Evolutionary conservation across 2,888 invertebrate genomes (phyloP).

Genomic region (Tetragnatha montana): DNA sequence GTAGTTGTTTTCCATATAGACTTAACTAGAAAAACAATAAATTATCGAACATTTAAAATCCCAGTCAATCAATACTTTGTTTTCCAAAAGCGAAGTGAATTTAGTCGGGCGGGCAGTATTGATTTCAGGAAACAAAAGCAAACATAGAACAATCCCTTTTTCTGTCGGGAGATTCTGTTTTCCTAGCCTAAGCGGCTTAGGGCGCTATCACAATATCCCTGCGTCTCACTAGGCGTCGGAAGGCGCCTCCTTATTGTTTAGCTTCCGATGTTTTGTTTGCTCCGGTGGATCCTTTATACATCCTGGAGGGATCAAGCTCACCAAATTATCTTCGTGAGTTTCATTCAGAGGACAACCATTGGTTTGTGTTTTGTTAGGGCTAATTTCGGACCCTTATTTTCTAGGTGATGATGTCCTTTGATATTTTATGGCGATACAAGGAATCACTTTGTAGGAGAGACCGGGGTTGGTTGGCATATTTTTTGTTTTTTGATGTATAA

Average conservation of each 20-base stretch:
- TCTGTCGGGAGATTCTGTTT: constrained; percentile 15
- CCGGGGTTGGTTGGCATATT: no score
- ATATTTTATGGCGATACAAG: no score
- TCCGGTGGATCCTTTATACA: neutral
- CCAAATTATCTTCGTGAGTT: neutral
- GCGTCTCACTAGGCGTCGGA: constrained; percentile 13
- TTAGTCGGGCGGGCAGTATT: constrained; percentile 1
- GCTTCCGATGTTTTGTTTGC: neutral
- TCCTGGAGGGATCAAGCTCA: neutral
- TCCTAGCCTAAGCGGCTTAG: constrained; percentile 49
- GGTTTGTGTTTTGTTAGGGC: no score
- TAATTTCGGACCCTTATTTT: no score
- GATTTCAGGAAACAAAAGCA: constrained; percentile 38
- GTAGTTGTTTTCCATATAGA: no score
- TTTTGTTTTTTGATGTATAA: no score
- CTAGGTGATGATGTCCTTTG: no score
- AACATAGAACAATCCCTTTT: constrained; percentile 13
- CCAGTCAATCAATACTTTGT: no score
- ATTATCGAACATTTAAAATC: no score
- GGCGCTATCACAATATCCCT: constrained; percentile 12
- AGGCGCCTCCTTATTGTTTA: neutral
- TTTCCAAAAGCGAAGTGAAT: neutral
- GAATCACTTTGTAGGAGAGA: no score
- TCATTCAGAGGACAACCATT: neutral
- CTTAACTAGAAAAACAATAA: no score